phyloP scores from a whole-genome alignment of 2,797 vertebrate species.

The Pitangus sulphuratus region DNA sequence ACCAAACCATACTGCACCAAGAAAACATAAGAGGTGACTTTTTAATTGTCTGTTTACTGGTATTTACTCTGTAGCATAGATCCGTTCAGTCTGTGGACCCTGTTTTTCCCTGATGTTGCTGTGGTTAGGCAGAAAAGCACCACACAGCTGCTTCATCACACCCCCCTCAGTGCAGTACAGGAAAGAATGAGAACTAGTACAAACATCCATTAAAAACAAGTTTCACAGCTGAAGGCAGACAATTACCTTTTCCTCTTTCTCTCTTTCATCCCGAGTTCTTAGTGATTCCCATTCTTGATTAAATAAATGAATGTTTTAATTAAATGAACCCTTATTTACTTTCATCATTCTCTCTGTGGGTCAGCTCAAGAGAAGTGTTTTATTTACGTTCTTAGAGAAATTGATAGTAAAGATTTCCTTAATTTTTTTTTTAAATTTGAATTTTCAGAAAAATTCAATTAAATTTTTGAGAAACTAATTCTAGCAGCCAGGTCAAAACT shows the following conservation, averaged over 20 bases:
- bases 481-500: not conserved
- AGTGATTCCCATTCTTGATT: not conserved
- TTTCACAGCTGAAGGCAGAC: not conserved
- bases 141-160: not conserved
- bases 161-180: not conserved
- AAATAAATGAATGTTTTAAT: not conserved
- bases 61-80: not conserved
- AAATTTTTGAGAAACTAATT: not conserved
- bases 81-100: not conserved
- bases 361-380: not conserved
- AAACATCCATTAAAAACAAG: not conserved
- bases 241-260: not conserved
- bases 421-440: not conserved
- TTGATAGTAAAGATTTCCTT: not conserved
- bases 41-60: not conserved
- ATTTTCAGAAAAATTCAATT: not conserved
- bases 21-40: not conserved
- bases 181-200: not conserved
- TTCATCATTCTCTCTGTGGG: not conserved
- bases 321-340: not conserved
- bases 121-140: not conserved
- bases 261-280: not conserved
- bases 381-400: not conserved
- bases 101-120: not conserved
- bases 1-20: not conserved